Evolutionary conservation across 1,140 invertebrate genomes (phyloP).

Genomic region (Agraylea sexmaculata): DNA sequence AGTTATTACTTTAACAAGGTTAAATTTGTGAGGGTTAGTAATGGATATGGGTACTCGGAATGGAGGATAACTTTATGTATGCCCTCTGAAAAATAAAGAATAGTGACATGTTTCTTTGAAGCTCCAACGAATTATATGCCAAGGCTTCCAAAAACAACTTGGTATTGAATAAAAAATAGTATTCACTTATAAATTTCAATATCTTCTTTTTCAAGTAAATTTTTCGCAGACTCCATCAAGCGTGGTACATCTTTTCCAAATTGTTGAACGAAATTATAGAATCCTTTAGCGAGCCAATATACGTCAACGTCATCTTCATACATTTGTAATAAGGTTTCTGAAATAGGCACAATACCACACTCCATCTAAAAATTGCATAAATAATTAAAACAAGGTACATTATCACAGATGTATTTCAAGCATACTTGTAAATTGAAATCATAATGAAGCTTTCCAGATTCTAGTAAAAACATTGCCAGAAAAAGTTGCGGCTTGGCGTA

Average conservation of each 20-base stretch:
- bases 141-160: too few species aligned
- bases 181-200: constrained; percentile 48
- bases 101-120: too few species aligned
- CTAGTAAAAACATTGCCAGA: constrained; percentile 52
- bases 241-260: constrained; percentile 51
- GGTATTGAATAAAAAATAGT: too few species aligned
- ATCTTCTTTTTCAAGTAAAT: constrained; percentile 61
- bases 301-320: constrained; percentile 60
- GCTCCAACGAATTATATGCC: too few species aligned
- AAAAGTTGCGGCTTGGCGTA: constrained; percentile 48
- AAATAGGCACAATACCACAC: constrained; percentile 49
- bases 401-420: background rate
- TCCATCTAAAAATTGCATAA: constrained; percentile 30
- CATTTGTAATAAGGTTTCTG: constrained; percentile 55
- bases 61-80: too few species aligned
- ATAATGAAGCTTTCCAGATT: constrained; percentile 41
- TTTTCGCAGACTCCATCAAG: constrained; percentile 51
- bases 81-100: too few species aligned
- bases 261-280: constrained; percentile 53
- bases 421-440: constrained; percentile 21
- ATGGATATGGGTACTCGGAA: too few species aligned
- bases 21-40: too few species aligned
- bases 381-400: background rate
- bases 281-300: constrained; percentile 66
- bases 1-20: too few species aligned